Percentiles rank a stretch among this genome's conserved stretches.
Evolutionary conservation across 53 echinoderm and acorn worm species (phyloP).

Genomic region (Actinopyga echinites): DNA sequence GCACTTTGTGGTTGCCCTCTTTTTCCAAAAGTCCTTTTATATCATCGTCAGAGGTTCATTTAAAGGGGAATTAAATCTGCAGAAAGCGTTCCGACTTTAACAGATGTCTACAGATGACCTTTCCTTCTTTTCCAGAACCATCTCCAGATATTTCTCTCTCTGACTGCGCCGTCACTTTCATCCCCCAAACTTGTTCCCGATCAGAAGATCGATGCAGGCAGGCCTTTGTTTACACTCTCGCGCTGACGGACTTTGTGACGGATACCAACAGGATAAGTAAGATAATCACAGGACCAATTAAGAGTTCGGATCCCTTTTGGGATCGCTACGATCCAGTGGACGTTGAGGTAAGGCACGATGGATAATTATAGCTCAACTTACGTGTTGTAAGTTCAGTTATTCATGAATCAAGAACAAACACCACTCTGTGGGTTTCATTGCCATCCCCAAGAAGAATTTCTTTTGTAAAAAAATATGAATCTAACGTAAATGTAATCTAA

Average conservation of each 20-base stretch:
- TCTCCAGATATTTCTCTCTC: slow-evolving; percentile 80
- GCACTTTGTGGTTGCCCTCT: too few relatives aligned
- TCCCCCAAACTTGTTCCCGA: slow-evolving; percentile 64
- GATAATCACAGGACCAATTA: slow-evolving; percentile 73
- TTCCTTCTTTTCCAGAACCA: slow-evolving; percentile 6
- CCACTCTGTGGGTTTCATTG: too few relatives aligned
- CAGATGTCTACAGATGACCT: too few relatives aligned
- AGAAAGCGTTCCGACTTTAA: not conserved
- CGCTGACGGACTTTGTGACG: slow-evolving; percentile 81
- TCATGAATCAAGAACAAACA: too few relatives aligned
- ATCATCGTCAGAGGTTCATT: too few relatives aligned
- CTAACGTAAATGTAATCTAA: too few relatives aligned
- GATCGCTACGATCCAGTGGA: slow-evolving; percentile 81
- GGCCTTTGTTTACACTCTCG: slow-evolving; percentile 81
- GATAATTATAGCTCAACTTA: too few relatives aligned
- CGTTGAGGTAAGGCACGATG: slow-evolving; percentile 56
- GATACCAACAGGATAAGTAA: slow-evolving; percentile 69
- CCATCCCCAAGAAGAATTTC: too few relatives aligned
- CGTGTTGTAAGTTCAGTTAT: too few relatives aligned
- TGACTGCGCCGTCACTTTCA: slow-evolving; percentile 83
- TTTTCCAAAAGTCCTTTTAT: too few relatives aligned
- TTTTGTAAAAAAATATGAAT: too few relatives aligned
- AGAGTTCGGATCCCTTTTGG: slow-evolving; percentile 83
- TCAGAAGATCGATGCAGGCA: slow-evolving; percentile 78
- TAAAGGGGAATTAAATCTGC: too few relatives aligned